These are phyloP conservation scores for Triops longicaudatus DNA, from an alignment of 1,140 invertebrate species.

Conservation along the genomic window DNA sequence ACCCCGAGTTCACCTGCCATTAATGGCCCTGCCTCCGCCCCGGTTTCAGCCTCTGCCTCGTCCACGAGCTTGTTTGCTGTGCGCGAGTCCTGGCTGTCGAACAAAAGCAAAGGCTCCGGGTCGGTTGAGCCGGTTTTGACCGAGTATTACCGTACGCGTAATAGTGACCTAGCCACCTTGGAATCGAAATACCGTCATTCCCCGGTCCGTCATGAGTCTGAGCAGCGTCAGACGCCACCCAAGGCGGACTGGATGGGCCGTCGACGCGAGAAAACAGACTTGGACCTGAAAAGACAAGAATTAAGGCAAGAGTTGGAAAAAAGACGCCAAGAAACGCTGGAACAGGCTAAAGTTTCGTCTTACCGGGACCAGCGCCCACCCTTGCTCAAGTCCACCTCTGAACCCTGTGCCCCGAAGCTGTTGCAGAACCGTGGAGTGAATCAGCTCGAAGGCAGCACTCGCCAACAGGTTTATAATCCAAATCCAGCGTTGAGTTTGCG, in stretches of 20 bases:
- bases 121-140: conserved; percentile 54
- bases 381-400: conserved; percentile 34
- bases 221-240: background rate
- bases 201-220: background rate
- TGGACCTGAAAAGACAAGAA: conserved; percentile 46
- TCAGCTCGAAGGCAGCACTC: conserved; percentile 23
- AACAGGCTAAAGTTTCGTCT: conserved; percentile 37
- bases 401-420: conserved; percentile 25
- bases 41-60: background rate
- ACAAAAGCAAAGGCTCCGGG: conserved; percentile 26
- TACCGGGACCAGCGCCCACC: conserved; percentile 29
- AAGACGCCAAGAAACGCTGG: conserved; percentile 41
- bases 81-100: conserved; percentile 28
- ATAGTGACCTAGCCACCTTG: conserved; percentile 3
- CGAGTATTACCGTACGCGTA: conserved; percentile 50
- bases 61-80: conserved; percentile 21
- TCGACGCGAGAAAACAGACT: conserved; percentile 74
- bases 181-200: conserved; percentile 24
- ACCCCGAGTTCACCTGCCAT: background rate
- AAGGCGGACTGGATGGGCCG: conserved; percentile 44
- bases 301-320: conserved; percentile 41
- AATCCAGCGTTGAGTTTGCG: background rate
- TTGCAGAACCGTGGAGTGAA: background rate
- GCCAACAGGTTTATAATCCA: conserved; percentile 27
- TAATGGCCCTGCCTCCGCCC: background rate